Conservation (phyloP, 2,888 invertebrate species). For the Lithophane semibrunnea region DNA sequence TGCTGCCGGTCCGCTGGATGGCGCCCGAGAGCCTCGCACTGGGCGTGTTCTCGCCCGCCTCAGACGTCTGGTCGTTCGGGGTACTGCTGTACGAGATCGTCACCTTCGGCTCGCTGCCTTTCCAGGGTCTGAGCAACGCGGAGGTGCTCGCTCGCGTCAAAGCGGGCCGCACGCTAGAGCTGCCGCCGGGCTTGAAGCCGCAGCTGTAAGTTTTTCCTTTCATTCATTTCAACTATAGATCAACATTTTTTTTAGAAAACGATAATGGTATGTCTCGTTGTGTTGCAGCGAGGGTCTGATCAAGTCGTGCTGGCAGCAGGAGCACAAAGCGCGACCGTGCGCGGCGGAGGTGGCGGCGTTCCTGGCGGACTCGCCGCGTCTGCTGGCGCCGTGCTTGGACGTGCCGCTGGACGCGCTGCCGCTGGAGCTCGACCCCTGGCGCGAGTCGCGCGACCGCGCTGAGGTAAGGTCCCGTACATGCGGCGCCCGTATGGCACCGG, state of each 20-base stretch:
- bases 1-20: constrained; percentile 98
- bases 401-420: constrained; percentile 94
- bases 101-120: constrained; percentile 97
- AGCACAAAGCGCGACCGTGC: constrained; percentile 93
- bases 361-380: constrained; percentile 94
- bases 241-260: too few species aligned
- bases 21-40: constrained; percentile 96
- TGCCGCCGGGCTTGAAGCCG: constrained; percentile 94
- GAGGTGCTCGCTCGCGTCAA: constrained; percentile 96
- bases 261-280: neutral
- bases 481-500: neutral
- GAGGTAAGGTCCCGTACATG: constrained; percentile 61
- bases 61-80: constrained; percentile 98
- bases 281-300: constrained; percentile 92
- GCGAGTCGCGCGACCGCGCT: constrained; percentile 71
- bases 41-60: constrained; percentile 95
- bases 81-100: constrained; percentile 96
- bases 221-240: neutral
- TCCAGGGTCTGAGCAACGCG: constrained; percentile 96
- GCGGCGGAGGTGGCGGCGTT: constrained; percentile 95
- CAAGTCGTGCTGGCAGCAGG: constrained; percentile 94
- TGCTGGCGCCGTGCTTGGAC: constrained; percentile 95
- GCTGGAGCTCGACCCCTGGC: constrained; percentile 83
- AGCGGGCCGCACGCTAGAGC: constrained; percentile 92
- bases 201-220: constrained; percentile 92